These are phyloP conservation scores for Steinernema hermaphroditum DNA, from an alignment of 2,888 invertebrate species.

Conservation along the genomic window DNA sequence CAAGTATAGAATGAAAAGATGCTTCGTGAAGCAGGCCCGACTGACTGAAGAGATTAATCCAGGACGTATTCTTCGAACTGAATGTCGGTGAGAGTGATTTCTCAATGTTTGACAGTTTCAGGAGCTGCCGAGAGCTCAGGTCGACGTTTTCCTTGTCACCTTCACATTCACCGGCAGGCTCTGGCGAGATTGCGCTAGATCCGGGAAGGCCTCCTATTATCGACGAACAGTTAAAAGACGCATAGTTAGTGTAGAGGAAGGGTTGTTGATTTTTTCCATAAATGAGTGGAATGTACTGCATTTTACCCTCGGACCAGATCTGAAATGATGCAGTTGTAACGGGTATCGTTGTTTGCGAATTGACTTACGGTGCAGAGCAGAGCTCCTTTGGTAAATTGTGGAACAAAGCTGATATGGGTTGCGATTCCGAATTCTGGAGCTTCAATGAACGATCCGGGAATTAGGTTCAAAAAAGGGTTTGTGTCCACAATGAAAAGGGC, in stretches of 20 bases:
- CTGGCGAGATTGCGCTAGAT: not conserved
- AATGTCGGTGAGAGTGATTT: not conserved
- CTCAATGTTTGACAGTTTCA: not conserved
- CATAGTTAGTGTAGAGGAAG: not conserved
- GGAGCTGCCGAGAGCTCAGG: not conserved
- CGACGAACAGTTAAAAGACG: not conserved
- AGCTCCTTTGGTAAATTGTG: not conserved
- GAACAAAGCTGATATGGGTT: slow-evolving; percentile 1
- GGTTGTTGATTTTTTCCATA: not conserved
- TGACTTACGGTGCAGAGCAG: not conserved
- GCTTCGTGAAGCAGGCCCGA: not conserved
- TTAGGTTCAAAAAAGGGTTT: not conserved
- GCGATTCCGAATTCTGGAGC: not conserved
- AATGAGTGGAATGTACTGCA: not conserved
- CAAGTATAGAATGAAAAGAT: not conserved
- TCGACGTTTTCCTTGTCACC: not conserved
- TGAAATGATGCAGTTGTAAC: not conserved
- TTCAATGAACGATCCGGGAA: not conserved
- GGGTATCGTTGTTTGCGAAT: not conserved
- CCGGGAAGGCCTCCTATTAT: not conserved
- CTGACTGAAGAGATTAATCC: not conserved
- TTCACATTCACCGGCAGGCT: not conserved
- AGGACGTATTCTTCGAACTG: not conserved
- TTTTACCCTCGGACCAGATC: not conserved
- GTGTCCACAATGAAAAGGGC: slow-evolving; percentile 2